Evolutionary conservation across 2,113 vertebrate species (phyloP).

Genomic region (Lasiurus borealis): DNA sequence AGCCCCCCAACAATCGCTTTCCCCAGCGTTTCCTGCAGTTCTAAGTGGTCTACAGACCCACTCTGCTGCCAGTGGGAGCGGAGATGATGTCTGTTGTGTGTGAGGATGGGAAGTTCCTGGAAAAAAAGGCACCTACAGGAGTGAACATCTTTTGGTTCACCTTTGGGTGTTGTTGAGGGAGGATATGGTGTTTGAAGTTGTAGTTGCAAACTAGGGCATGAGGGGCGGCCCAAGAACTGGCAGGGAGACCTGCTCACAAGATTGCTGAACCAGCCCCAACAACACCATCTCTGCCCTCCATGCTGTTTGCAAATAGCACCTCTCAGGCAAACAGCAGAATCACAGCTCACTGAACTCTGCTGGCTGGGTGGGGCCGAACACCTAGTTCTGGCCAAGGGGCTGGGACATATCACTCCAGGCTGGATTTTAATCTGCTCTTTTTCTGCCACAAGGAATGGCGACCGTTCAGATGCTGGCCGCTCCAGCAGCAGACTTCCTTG

Average conservation of each 20-base stretch:
- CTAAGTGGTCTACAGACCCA: background rate
- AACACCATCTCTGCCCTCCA: accelerated
- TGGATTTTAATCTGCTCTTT: background rate
- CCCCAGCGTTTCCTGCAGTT: background rate
- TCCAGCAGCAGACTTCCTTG: background rate
- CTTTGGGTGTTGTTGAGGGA: background rate
- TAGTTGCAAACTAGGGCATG: background rate
- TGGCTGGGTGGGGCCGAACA: background rate
- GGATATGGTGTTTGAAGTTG: background rate
- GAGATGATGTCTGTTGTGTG: background rate
- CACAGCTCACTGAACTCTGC: background rate
- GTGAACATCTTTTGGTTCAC: background rate
- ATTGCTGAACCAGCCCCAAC: background rate
- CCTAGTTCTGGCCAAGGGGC: background rate
- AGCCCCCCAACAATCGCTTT: background rate
- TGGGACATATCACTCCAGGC: background rate
- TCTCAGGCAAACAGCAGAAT: background rate
- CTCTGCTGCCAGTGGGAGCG: background rate
- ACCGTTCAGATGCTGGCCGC: background rate
- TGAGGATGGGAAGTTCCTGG: background rate
- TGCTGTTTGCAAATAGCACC: background rate
- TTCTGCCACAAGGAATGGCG: background rate
- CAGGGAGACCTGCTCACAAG: background rate
- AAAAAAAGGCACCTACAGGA: background rate
- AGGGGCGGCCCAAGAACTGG: background rate